phyloP scores from a whole-genome alignment of 2,888 invertebrate genomes.

The Pegoplata infirma region DNA sequence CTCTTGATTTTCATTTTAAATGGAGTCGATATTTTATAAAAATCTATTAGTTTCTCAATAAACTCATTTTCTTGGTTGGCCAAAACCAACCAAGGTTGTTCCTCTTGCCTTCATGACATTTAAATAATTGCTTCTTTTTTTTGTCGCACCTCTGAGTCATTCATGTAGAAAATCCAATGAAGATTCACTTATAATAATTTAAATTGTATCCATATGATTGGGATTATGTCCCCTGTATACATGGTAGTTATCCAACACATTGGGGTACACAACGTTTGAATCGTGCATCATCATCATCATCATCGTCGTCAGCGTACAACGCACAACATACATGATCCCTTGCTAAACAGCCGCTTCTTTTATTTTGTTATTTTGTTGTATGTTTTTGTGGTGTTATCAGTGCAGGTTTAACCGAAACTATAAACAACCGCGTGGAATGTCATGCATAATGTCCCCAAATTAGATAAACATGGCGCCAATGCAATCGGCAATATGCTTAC shows the following conservation, averaged over 20 bases:
- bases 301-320: background rate
- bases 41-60: no score
- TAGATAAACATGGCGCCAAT: conserved; percentile 63
- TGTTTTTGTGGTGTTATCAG: conserved; percentile 69
- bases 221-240: background rate
- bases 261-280: background rate
- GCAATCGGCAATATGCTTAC: conserved; percentile 60
- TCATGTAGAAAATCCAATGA: conserved; percentile 39
- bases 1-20: no score
- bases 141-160: conserved; percentile 56
- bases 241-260: background rate
- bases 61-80: no score
- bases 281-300: background rate
- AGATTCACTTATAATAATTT: conserved; percentile 50
- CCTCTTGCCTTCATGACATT: conserved; percentile 27
- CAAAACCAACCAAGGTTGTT: conserved; percentile 16
- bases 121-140: conserved; percentile 46
- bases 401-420: conserved; percentile 77
- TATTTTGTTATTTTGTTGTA: background rate
- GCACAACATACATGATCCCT: conserved; percentile 20
- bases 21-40: no score
- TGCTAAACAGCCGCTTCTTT: conserved; percentile 34
- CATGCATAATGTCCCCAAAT: conserved; percentile 78
- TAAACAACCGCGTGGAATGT: conserved; percentile 78
- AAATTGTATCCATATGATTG: conserved; percentile 24